Base-by-base conservation (phyloP, 2,113 vertebrate genomes). In the Galbula dea region DNA sequence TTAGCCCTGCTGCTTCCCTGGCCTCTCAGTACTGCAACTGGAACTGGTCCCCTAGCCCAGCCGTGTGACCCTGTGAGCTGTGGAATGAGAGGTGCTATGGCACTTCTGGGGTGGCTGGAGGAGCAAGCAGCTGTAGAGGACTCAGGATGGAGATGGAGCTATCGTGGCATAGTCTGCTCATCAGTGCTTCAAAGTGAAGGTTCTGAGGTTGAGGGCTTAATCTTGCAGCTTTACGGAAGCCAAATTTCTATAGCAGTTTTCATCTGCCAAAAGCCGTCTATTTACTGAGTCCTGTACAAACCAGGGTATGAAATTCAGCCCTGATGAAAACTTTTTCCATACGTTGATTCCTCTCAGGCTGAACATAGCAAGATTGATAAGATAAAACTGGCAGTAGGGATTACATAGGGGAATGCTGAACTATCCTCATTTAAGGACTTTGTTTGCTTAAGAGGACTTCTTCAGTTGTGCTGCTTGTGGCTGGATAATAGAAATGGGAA, bases 1-100 rank as follows among this genome's bases (percentile, higher is more conserved):
- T 41, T 19, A 13, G 7, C 22, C 3, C 45, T 26, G 8, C 39
- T 12, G 34, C 32, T 27, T 7, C 10, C 16, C 12, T 0, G 0
- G 0, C 11, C 7, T 27, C 10, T 52, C 66, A 5, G 32, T 0
- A 62, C 1, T 8, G 51, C 43, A 3, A 16, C 13, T 15, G 36
- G 9, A 14, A 3, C 9, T 0, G n/a, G 1, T 5, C 2, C 26
- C 21, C 43, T 0, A 8, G 19, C 24, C 7, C 9, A 14, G 62
- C 5, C 43, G 3, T 10, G 26, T 18, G 24, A 2, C 16, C 1
- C 0, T 6, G 19, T 12, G 34, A 5, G 26, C 19, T 27, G 27
- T 3, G 19, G 41, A 3, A 0, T 1, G 12, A 36, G 34, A 21
- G 24, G 2, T 2, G 3, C 58, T 4, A 1, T 0, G 36, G n/a